Base-by-base conservation (phyloP, 2,888 invertebrate species). In the Eupithecia abbreviata region DNA sequence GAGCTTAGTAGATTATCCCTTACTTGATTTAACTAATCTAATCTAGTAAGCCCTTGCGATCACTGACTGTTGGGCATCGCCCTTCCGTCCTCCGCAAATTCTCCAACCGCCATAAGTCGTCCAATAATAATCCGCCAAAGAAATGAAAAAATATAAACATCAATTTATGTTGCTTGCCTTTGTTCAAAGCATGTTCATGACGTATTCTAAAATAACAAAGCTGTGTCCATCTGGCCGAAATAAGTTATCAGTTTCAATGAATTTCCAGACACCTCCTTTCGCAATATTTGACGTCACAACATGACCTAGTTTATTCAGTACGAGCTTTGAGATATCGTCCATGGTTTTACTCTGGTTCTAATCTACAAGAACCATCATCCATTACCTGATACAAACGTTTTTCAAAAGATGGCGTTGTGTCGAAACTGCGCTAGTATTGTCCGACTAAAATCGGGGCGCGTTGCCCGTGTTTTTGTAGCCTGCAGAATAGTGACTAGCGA, bases 391-490 rank as follows among this genome's bases (percentile, higher is more conserved):
- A 79, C 79, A 9, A 45, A 4, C n/a, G 71, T 45, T 62, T 55
- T 58, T 73, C 83, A 82, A 85, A 77, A 94, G 94, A 92, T 93
- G 94, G 93, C 94, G 93, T 85, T 92, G 83, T 82, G 78, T 77
- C 78, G 77, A 86, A 85, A 80, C 82, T 79, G 76, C 72, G 67
- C 71, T 73, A 67, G 77, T 89, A 90, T 89, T 88, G 92, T 90
- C 90, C 90, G 89, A 84, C 91, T 82, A 82, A 92, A 89, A 91
- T 88, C 79, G 85, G 80, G 81, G 77, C 79, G 68, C 77, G 75
- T 73, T 78, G 75, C 76, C 77, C 83, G 43, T 81, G 85, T 79
- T 81, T 79, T 83, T 82, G 77, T 82, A 84, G 85, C 83, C 81
- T 84, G 84, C 79, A 76, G 77, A 74, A 68, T 78, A 69, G 69